Conservation (phyloP, 2,113 vertebrate species). For the Mixornis gularis region DNA sequence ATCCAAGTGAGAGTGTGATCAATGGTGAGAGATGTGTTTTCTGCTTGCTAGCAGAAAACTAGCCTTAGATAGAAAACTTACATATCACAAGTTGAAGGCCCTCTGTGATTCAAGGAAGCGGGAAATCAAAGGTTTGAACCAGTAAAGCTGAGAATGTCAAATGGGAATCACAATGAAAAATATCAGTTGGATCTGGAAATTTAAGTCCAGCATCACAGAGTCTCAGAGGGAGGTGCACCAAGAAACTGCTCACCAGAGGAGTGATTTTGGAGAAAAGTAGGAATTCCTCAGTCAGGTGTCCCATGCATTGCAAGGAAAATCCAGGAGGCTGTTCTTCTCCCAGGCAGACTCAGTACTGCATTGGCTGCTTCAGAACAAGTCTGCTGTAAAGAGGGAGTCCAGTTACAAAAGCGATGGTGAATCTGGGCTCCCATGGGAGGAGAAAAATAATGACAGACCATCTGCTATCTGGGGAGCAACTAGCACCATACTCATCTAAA, state of each 20-base stretch:
- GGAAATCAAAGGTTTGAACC: not conserved
- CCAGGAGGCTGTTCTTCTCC: not conserved
- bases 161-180: not conserved
- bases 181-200: not conserved
- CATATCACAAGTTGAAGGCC: not conserved
- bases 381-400: not conserved
- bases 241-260: not conserved
- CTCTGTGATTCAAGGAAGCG: not conserved
- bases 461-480: not conserved
- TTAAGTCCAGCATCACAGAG: not conserved
- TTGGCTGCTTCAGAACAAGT: not conserved
- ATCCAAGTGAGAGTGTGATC: not conserved
- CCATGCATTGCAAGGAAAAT: not conserved
- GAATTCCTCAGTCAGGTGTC: not conserved
- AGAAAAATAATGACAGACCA: not conserved
- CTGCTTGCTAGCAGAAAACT: not conserved
- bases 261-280: not conserved
- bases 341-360: not conserved
- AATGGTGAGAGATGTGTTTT: not conserved
- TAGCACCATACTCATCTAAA: not conserved
- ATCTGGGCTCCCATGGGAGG: not conserved
- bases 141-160: not conserved
- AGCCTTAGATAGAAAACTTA: not conserved
- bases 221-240: not conserved
- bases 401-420: rapidly evolving